Evolutionary conservation across 2,113 vertebrate genomes (phyloP).

Genomic region (Aramus guarauna): DNA sequence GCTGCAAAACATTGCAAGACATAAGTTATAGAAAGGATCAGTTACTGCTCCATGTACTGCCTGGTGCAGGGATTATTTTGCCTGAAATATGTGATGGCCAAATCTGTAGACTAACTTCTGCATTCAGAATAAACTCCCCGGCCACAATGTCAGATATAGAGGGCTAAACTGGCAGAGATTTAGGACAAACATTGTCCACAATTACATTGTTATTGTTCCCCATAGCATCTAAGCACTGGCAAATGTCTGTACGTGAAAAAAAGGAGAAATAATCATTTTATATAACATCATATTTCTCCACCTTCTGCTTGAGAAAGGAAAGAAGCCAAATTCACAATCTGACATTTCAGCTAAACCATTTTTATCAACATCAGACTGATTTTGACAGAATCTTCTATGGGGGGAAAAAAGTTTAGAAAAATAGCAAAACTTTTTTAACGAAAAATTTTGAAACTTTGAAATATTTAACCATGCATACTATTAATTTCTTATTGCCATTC

Average conservation of each 20-base stretch:
- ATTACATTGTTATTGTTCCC: not conserved
- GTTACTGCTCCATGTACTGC: not conserved
- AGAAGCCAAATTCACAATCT: not conserved
- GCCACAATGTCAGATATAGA: not conserved
- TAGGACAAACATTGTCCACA: not conserved
- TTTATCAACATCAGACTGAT: not conserved
- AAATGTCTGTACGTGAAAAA: not conserved
- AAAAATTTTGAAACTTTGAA: not conserved
- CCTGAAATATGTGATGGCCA: not conserved
- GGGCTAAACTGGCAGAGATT: not conserved
- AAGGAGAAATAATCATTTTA: not conserved
- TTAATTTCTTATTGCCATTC: not conserved
- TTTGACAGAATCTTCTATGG: not conserved
- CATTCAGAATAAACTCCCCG: not conserved
- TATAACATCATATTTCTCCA: not conserved
- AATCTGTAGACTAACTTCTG: not conserved
- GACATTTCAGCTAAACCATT: not conserved
- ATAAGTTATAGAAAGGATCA: not conserved
- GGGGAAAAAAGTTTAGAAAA: not conserved
- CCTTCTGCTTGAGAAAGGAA: not conserved
- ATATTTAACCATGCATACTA: not conserved
- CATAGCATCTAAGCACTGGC: not conserved
- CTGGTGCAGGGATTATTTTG: not conserved
- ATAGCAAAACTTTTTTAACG: not conserved
- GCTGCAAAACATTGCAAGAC: fast-evolving